These are phyloP conservation scores for Corythoichthys haematopterus DNA, from an alignment of 2,113 vertebrate species.

Conservation along the genomic window DNA sequence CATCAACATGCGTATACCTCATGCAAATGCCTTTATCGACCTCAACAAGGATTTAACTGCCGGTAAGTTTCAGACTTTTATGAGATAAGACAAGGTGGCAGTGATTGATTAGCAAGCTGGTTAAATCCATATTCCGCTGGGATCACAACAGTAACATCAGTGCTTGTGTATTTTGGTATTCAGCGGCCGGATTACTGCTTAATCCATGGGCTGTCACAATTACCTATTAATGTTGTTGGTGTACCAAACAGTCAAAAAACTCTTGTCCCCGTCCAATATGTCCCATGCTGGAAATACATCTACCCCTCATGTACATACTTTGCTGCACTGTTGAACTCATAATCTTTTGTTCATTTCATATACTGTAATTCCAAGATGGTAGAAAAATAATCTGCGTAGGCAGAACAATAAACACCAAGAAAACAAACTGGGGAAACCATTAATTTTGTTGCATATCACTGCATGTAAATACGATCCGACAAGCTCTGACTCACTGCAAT, in stretches of 20 bases:
- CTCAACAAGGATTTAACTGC: conserved; percentile 91
- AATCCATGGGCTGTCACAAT: not conserved
- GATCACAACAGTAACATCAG: not conserved
- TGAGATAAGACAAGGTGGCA: not conserved
- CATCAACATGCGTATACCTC: conserved; percentile 76
- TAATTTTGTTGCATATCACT: not conserved
- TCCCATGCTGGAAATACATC: not conserved
- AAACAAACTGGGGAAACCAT: not conserved
- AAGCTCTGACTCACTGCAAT: not conserved
- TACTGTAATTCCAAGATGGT: not conserved
- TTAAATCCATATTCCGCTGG: not conserved
- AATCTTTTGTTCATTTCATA: not conserved
- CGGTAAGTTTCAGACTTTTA: conserved; percentile 71
- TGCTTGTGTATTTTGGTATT: not conserved
- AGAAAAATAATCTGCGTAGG: not conserved
- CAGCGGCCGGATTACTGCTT: not conserved
- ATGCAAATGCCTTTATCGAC: conserved; percentile 94
- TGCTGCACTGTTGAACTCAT: not conserved
- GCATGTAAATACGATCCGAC: not conserved
- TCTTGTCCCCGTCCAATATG: not conserved
- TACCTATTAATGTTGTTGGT: not conserved
- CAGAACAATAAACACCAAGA: not conserved
- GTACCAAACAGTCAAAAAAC: too few species aligned
- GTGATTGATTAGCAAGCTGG: not conserved
- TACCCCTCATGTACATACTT: not conserved